Evolutionary conservation across 2,888 invertebrate genomes (phyloP), one percentile per base, ranked within the genome.

Genomic region (Tetranychus piercei): DNA sequence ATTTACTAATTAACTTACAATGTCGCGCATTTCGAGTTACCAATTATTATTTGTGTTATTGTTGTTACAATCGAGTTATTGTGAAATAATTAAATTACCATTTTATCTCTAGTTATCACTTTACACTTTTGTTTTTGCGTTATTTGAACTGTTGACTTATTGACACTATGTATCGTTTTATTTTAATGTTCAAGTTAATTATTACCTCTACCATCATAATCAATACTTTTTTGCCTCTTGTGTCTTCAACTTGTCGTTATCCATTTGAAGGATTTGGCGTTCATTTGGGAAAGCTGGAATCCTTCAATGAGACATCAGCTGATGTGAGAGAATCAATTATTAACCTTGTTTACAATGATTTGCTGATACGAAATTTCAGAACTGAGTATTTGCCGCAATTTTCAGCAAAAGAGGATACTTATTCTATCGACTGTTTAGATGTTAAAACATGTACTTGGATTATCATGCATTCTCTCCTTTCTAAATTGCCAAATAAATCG

Each of bases 191-290:
- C 34, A 34, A 34, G 34, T 34, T 34, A 34, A 1, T 34, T 34
- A 0, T 34, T 34, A 34, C 34, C 34, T 34, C 34, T 34, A 34
- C 5, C 34, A 34, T 34, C 34, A 34, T 34, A 34, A 34, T 34
- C 34, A 34, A 34, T 34, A 34, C 3, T 55, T 15, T 55, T 0
- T 15, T 55, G 55, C 15, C 55, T 15, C 1, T 2, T 55, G 55
- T 55, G 9, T 55, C 55, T 55, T 6, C 55, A 3, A 55, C 69
- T 4, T 69, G 69, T 22, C 20, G 11, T 20, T 23, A 23, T 69
- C 69, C 69, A 69, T 69, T 69, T 22, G 69, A 69, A n/a, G 69
- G 69, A 1, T 69, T 69, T 23, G 69, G 69, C 11, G 69, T 69
- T 8, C 8, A 69, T 22, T 8, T 69, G 4, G 69, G 69, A 69